A percentile compares a stretch with the other conserved stretches of the same genome.
phyloP scores from a whole-genome alignment of 2,113 vertebrate species.

The Pseudolaguvia tuberculata region DNA sequence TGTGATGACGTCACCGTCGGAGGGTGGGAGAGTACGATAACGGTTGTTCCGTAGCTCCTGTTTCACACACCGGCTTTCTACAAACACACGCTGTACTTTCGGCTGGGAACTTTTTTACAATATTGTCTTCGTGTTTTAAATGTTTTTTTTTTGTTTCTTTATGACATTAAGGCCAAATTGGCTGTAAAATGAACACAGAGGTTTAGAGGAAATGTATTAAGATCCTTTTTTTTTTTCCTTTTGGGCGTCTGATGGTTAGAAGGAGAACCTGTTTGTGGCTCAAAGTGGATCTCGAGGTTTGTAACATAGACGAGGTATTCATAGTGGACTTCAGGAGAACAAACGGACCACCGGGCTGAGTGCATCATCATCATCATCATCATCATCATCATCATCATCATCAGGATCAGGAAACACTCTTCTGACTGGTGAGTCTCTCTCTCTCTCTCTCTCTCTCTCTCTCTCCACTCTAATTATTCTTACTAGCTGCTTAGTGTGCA shows the following conservation, averaged over 20 bases:
- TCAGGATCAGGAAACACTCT: neutral
- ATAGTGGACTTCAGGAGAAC: neutral
- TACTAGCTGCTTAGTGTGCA: neutral
- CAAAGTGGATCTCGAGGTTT: neutral
- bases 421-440: neutral
- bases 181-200: neutral
- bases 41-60: neutral
- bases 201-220: neutral
- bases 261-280: constrained; percentile 8
- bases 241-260: neutral
- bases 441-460: neutral
- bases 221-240: neutral
- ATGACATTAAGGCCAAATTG: too few species aligned
- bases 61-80: constrained; percentile 43
- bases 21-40: neutral
- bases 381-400: neutral
- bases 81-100: neutral
- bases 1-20: constrained; percentile 36
- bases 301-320: neutral
- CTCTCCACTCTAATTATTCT: neutral
- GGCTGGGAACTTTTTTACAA: neutral
- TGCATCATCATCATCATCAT: neutral
- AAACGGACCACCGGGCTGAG: neutral
- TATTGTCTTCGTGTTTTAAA: neutral
- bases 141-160: neutral